Evolutionary conservation across 2,797 vertebrate species (phyloP), one percentile per base, ranked within the genome.

Genomic region (Mico argentatus): DNA sequence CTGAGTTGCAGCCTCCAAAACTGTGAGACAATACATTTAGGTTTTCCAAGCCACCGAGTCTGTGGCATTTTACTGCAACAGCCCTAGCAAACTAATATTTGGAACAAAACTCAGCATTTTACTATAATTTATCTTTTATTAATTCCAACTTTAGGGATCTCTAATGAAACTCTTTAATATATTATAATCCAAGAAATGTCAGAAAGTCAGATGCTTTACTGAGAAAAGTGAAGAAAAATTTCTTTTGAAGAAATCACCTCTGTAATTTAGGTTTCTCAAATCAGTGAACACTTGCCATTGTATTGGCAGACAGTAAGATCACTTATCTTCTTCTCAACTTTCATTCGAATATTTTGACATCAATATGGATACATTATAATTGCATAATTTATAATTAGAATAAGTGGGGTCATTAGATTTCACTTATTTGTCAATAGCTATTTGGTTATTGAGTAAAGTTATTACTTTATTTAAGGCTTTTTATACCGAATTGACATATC

Each of bases 221-320:
- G 77, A 92, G 4, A 92, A 95, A 36, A 48, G 33, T 24, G 93
- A 95, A 91, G 57, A 24, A 84, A 92, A 91, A 50, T 30, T 72
- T 90, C 5, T 61, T 91, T 52, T 36, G 24, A 87, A 72, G 26
- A 96, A 92, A 91, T 20, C 36, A 19, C 6, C 17, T 67, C 67
- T 83, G 7, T 33, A 41, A 83, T 84, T 94, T 76, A 19, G 1
- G 17, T 83, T 92, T 41, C 64, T 95, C 48, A 15, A 39, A 81
- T 92, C 48, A 20, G 50, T 70, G 55, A 88, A 83, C 20, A 36
- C 9, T 81, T 90, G 7, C n/a, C 20, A 84, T n/a, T 86, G 24
- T 20, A 3, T 30, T 72, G 36, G 81, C 5, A 55, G 19, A 64
- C 1, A 61, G 15, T 77, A 79, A 86, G 20, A 46, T 87, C 30